A percentile compares a stretch with the other conserved stretches of the same genome.
phyloP scores from a whole-genome alignment of 2,113 vertebrate genomes.

The Microcebus tavaratra region DNA sequence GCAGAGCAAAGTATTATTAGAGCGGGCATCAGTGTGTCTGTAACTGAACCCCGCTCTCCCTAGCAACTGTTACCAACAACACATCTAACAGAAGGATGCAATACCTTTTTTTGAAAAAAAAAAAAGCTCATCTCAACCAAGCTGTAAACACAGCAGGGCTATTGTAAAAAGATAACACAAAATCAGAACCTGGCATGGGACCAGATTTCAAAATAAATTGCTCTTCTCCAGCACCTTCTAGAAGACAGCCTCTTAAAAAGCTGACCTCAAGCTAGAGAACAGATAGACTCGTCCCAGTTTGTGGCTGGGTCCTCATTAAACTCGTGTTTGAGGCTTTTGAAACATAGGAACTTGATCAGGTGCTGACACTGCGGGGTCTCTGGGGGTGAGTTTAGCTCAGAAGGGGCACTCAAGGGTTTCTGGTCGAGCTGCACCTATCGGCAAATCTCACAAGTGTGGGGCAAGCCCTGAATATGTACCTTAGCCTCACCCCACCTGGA shows the following conservation, averaged over 20 bases:
- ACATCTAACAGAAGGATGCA: constrained; percentile 87
- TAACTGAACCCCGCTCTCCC: constrained; percentile 85
- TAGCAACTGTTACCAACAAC: constrained; percentile 86
- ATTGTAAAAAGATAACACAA: neutral
- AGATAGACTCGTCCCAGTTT: neutral
- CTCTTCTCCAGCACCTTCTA: neutral
- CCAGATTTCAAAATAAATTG: constrained; percentile 46
- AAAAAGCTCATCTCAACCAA: neutral
- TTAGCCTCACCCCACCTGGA: neutral
- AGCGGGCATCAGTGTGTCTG: constrained; percentile 85
- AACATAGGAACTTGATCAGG: neutral
- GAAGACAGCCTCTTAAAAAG: constrained; percentile 51
- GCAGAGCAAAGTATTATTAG: constrained; percentile 88
- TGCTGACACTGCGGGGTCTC: neutral
- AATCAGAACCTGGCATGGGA: constrained; percentile 41
- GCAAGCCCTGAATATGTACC: neutral
- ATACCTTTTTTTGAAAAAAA: constrained; percentile 81
- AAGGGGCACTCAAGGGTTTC: neutral
- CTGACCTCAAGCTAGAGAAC: neutral
- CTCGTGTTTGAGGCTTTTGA: neutral
- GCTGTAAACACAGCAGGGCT: constrained; percentile 62
- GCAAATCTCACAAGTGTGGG: neutral
- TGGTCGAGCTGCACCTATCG: neutral
- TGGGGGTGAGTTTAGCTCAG: neutral
- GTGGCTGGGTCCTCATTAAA: neutral